These are phyloP conservation scores for Leptinotarsa defecta DNA, from an alignment of 1,140 invertebrate genomes.

Conservation along the genomic window DNA sequence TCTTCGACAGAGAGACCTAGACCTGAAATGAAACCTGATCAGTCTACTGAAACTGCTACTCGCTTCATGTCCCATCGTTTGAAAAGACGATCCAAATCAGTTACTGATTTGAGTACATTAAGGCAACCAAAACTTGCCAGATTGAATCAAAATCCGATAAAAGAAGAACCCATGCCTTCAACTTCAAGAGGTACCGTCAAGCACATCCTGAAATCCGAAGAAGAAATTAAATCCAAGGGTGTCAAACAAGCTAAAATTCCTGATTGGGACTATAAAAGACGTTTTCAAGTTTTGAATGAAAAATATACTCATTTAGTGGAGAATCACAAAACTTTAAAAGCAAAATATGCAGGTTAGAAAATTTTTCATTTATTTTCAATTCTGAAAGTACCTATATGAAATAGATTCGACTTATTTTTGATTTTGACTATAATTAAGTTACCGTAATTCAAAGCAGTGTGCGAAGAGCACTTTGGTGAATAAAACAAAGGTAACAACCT, in stretches of 20 bases:
- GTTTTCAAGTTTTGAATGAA: constrained; percentile 34
- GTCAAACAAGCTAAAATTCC: constrained; percentile 33
- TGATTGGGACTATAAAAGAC: constrained; percentile 39
- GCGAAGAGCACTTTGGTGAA: too few relatives aligned
- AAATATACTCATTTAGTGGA: constrained; percentile 26
- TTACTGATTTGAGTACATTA: constrained; percentile 23
- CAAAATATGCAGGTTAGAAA: constrained; percentile 24
- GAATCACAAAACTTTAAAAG: constrained; percentile 20
- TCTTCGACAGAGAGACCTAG: background rate
- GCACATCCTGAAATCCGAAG: constrained; percentile 9
- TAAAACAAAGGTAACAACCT: too few relatives aligned
- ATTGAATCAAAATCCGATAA: constrained; percentile 7
- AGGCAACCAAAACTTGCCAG: background rate
- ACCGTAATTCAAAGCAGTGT: too few relatives aligned
- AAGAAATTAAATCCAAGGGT: constrained; percentile 31
- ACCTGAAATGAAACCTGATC: constrained; percentile 14
- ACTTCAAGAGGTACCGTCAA: background rate
- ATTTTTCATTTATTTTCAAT: background rate
- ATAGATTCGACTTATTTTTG: too few relatives aligned
- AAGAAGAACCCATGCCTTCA: background rate
- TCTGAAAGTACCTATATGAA: constrained; percentile 4
- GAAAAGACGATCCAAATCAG: constrained; percentile 27
- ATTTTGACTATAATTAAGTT: too few relatives aligned
- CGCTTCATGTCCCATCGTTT: background rate
- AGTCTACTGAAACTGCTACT: constrained; percentile 16